Evolutionary conservation across 2,113 vertebrate genomes (phyloP), one percentile per base, ranked within the genome.

Genomic region (Ammodytes marinus): DNA sequence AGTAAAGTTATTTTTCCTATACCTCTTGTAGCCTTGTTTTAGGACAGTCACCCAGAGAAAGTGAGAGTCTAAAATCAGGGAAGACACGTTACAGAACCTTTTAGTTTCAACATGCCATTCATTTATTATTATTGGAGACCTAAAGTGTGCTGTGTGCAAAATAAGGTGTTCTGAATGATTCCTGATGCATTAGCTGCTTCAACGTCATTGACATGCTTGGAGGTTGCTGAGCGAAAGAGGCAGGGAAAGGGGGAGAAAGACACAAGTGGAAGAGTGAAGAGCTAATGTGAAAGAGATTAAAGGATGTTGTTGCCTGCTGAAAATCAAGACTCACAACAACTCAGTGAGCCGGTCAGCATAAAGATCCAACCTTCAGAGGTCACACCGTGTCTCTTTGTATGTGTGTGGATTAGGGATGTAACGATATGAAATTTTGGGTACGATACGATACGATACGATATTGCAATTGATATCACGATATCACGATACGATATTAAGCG

Each of bases 121-220:
- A 40, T 17, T 85, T 77, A 80, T 89, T 77, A 80, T 45, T 65
- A 80, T 19, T 53, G 76, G 74, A 79, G 64, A 40, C 68, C 66
- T 64, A 50, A 75, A 81, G 68, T 86, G 71, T 77, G 15, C 58
- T 47, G 17, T 58, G 47, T 77, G 74, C 58, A 77, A 75, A 80
- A 76, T 69, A 17, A 77, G 60, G 69, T 64, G 55, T 83, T 91
- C 71, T 87, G 79, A 90, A 74, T 87, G 79, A 90, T 82, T 89
- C 81, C 72, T 79, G 84, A 92, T 91, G 89, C 91, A 90, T 91
- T 70, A 76, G 59, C 47, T 50, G 72, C 79, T 8, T 88, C 79
- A 86, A 85, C 71, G 81, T 46, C 76, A 77, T 45, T 81, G 84
- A 85, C 80, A 77, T 46, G 47, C 59, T 80, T 54, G 27, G 60